Base-by-base conservation (phyloP, 64 coral and sea anemone species). In the Dendronephthya gigantea region DNA sequence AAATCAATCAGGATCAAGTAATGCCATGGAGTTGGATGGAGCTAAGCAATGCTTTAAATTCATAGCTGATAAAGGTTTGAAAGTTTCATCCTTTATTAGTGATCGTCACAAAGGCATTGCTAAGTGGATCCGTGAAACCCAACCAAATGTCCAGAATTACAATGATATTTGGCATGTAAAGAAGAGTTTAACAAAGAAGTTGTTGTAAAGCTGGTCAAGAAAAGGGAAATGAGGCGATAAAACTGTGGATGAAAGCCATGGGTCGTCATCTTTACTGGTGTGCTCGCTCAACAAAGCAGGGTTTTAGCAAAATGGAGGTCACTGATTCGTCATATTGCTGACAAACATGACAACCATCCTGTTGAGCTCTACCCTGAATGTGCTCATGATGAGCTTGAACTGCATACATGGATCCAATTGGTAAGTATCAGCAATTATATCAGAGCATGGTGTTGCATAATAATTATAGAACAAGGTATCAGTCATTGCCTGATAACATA, bases 231-330 rank as follows among this genome's bases (percentile, higher is more conserved):
- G 72, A 79, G 32, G 30, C 36, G 9, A 28, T 79, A 29, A 36
- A 36, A 39, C 14, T 25, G 25, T 79, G 72, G 72, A 79, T 33
- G 1, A 89, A 84, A 65, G 50, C 50, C 9, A 83, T 84, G 0
- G 45, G 69, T 30, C 83, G 66, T 15, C 81, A 89, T 34, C 30
- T 68, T 30, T 72, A 89, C 12, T 89, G 87, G 88, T 12, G 81
- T 31, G 58, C 82, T 11, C 68, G 43, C 7, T 84, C 58, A 4
- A 84, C 82, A 35, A 72, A 84, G 82, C n/a, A 47, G 81, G 82
- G 82, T 89, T 49, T 15, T 89, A 27, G 88, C 82, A 33, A 89
- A 89, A 40, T 84, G 88, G 88, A 89, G 28, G 25, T 89, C 88
- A 17, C 19, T 89, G 9, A 2, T 74, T 14, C 23, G 82, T n/a